Base-by-base conservation (phyloP, 1,140 invertebrate species). In the Drosophila nasuta region DNA sequence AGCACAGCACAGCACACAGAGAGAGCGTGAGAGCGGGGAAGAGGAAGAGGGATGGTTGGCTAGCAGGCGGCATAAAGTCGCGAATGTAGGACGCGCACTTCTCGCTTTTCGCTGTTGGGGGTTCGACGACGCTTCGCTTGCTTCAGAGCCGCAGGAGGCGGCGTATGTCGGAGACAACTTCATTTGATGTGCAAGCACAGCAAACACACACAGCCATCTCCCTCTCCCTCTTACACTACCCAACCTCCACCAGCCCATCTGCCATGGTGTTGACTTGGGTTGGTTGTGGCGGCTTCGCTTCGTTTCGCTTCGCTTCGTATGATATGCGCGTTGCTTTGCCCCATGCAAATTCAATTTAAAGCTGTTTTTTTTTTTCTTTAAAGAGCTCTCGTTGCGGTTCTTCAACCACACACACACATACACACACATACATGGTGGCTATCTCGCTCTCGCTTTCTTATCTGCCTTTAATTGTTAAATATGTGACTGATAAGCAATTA, bases 111-210 rank as follows among this genome's bases (percentile, higher is more conserved):
- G 33, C 80, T 75, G 70, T 74, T 67, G 78, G 79, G 78, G 79
- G 35, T 38, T 38, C 35, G 35, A 33, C 33, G 20, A 25, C 20
- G 20, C 8, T 77, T 51, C 69, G 69, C 59, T 65, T 68, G 8
- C 35, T 10, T 38, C 35, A 10, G 20, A 64, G 73, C 77, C 73
- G 66, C 67, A 73, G 69, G 72, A 63, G 76, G 67, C 76, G 76
- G 67, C 76, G 77, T 76, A 66, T 82, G 79, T 81, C 75, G 75
- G 52, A 69, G 79, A 80, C 81, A 83, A 83, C 81, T 83, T 83
- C 59, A 82, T 82, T 83, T 77, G 35, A 63, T 60, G 65, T 28
- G 30, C 10, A 49, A 46, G 38, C 62, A n/a, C 5, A 25, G 30
- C 10, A 49, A 46, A 28, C 62, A n/a, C 5, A 25, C 43, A 45